Conservation (phyloP, 2,113 vertebrate genomes). For the Thalassarche chlororhynchos region DNA sequence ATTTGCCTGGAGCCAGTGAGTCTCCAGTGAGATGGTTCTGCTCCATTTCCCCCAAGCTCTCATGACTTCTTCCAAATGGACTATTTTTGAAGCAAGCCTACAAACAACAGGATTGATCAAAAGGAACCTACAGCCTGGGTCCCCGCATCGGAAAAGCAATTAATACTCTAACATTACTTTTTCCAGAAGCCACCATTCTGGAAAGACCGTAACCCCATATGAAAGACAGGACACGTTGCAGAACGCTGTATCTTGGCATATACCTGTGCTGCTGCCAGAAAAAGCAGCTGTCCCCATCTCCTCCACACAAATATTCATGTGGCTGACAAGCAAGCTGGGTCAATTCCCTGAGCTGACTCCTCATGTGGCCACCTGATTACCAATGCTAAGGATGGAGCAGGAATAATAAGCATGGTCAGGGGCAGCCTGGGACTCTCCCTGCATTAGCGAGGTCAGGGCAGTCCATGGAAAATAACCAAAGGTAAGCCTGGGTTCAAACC, state of each 20-base stretch:
- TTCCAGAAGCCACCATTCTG: background rate
- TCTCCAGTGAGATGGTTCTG: background rate
- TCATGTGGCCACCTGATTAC: background rate
- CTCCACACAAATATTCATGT: background rate
- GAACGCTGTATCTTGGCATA: background rate
- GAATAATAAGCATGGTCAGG: background rate
- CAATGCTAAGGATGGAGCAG: background rate
- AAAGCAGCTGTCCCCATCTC: background rate
- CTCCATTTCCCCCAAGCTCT: background rate
- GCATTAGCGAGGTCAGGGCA: background rate
- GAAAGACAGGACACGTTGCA: background rate
- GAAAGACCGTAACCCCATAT: background rate
- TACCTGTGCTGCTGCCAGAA: background rate
- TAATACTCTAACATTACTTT: background rate
- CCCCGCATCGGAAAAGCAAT: background rate
- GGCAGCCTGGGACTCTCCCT: background rate
- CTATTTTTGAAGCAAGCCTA: background rate
- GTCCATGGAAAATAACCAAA: background rate
- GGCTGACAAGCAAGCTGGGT: background rate
- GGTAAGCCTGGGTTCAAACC: background rate
- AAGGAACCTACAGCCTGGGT: background rate
- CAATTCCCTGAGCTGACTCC: background rate
- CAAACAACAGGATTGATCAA: fast-evolving
- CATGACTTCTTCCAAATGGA: fast-evolving
- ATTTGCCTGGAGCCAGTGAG: background rate